Evolutionary conservation across 2,113 vertebrate genomes (phyloP).

Genomic region (Porphyrio hochstetteri): DNA sequence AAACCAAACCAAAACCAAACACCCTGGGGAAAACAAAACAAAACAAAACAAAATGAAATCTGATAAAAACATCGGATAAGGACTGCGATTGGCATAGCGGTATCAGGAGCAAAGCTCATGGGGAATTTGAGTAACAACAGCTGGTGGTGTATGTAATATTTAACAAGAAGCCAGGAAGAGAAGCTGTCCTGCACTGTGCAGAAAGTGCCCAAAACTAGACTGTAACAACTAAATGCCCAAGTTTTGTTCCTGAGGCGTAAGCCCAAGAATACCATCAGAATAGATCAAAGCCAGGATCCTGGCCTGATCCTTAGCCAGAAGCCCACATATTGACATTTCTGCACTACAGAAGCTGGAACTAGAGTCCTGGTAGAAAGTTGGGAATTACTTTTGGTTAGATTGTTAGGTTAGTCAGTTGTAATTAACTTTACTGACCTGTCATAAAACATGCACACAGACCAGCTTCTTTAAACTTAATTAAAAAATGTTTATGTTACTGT

Average conservation of each 20-base stretch:
- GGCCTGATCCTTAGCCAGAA: not conserved
- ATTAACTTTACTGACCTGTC: not conserved
- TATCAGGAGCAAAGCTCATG: not conserved
- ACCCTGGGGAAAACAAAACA: not conserved
- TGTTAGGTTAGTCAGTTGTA: not conserved
- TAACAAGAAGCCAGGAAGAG: not conserved
- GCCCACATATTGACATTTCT: not conserved
- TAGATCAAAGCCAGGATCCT: not conserved
- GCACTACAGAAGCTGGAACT: not conserved
- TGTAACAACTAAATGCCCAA: not conserved
- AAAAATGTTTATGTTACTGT: not conserved
- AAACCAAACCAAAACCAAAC: no score
- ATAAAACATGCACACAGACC: not conserved
- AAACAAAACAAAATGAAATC: no score
- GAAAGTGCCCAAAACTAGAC: not conserved
- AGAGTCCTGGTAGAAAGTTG: not conserved
- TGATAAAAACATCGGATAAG: not conserved
- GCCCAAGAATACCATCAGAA: not conserved
- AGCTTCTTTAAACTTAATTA: not conserved
- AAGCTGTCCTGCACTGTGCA: not conserved
- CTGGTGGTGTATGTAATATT: not conserved
- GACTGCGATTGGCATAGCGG: fast-evolving
- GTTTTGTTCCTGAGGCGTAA: not conserved
- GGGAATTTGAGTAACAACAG: not conserved
- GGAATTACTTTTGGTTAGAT: not conserved